These are phyloP conservation scores for Sisyra terminalis DNA, from an alignment of 2,888 invertebrate genomes.

Conservation along the genomic window DNA sequence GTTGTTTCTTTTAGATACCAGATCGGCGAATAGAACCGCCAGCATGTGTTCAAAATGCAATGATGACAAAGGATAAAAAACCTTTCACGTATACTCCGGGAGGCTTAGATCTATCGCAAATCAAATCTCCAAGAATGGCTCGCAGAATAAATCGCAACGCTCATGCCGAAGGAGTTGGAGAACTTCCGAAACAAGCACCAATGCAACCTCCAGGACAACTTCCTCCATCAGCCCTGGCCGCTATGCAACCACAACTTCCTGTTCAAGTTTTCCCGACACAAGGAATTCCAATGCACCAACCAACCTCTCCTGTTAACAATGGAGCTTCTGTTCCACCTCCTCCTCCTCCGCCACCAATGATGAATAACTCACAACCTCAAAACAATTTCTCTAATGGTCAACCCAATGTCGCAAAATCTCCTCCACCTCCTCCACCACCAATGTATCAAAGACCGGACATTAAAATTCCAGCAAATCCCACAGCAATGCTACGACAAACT, in stretches of 20 bases:
- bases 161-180: slow-evolving; percentile 46
- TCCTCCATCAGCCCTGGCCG: slow-evolving; percentile 43
- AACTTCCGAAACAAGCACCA: slow-evolving; percentile 30
- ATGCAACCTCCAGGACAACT: slow-evolving; percentile 32
- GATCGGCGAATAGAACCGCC: slow-evolving; percentile 47
- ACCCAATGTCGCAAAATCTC: slow-evolving; percentile 39
- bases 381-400: slow-evolving; percentile 13
- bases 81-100: slow-evolving; percentile 95
- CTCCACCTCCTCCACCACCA: slow-evolving; percentile 27
- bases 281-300: slow-evolving; percentile 18
- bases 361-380: slow-evolving; percentile 14
- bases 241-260: slow-evolving; percentile 44
- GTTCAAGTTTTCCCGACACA: slow-evolving; percentile 42
- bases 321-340: slow-evolving; percentile 16
- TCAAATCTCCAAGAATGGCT: slow-evolving; percentile 79
- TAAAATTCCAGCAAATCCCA: slow-evolving; percentile 57
- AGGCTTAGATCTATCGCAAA: slow-evolving; percentile 79
- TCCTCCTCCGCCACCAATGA: slow-evolving; percentile 18
- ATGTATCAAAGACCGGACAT: slow-evolving; percentile 50
- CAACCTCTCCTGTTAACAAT: slow-evolving; percentile 16
- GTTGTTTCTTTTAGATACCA: slow-evolving; percentile 16
- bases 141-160: slow-evolving; percentile 57
- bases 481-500: slow-evolving; percentile 49
- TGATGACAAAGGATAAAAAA: slow-evolving; percentile 92
- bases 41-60: slow-evolving; percentile 79